Evolutionary conservation across 2,888 invertebrate species (phyloP).

Genomic region (Tolmerus cingulatus): DNA sequence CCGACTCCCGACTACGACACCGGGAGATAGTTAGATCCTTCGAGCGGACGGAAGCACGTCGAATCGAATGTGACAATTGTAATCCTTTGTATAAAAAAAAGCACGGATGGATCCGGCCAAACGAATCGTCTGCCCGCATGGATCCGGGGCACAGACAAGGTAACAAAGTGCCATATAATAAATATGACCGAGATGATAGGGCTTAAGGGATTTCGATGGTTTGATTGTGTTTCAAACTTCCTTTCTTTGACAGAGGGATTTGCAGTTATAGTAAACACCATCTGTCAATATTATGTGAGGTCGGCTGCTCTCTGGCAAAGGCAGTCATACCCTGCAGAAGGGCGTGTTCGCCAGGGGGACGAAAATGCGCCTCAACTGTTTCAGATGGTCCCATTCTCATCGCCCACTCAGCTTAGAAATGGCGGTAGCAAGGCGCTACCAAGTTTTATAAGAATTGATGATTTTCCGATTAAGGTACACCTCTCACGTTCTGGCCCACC

Average conservation of each 20-base stretch:
- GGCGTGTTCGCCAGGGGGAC: background rate
- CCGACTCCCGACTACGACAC: background rate
- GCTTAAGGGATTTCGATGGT: constrained; percentile 39
- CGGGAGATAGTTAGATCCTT: constrained; percentile 16
- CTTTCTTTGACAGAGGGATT: constrained; percentile 19
- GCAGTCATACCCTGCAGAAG: background rate
- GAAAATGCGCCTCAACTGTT: background rate
- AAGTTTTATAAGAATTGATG: background rate
- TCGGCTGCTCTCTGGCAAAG: background rate
- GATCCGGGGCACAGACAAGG: background rate
- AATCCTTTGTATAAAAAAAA: constrained; percentile 43
- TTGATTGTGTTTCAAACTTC: constrained; percentile 40
- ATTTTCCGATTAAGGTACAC: background rate
- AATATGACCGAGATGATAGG: constrained; percentile 41
- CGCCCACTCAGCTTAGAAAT: background rate
- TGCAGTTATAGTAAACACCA: constrained; percentile 33
- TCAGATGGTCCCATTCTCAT: background rate
- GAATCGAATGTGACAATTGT: constrained; percentile 50
- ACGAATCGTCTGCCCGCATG: background rate
- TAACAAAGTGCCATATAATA: constrained; percentile 26
- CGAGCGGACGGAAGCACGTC: constrained; percentile 42
- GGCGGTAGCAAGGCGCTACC: background rate
- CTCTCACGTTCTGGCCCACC: background rate
- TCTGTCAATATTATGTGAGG: constrained; percentile 39
- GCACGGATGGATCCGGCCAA: background rate